Evolutionary conservation across 2,113 vertebrate species (phyloP).

Genomic region (Zootoca vivipara): DNA sequence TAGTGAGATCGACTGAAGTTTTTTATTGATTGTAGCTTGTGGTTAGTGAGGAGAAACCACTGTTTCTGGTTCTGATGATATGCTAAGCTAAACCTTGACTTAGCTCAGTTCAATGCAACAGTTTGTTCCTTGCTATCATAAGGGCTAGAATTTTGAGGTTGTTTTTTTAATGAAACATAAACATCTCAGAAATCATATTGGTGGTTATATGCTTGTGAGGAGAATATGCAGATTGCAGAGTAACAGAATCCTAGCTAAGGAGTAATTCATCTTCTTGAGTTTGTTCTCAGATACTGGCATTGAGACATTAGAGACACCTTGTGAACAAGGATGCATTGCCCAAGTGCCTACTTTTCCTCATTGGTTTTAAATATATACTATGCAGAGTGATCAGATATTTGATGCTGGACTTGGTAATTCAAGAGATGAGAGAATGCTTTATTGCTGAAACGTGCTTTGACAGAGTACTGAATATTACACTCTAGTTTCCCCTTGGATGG

Average conservation of each 20-base stretch:
- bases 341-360: not conserved
- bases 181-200: not conserved
- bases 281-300: not conserved
- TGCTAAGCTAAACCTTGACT: too few relatives aligned
- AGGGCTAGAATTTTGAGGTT: not conserved
- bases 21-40: too few relatives aligned
- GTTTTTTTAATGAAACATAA: not conserved
- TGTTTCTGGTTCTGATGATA: too few relatives aligned
- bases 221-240: not conserved
- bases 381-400: constrained; percentile 3
- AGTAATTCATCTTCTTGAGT: not conserved
- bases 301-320: not conserved
- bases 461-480: constrained; percentile 32
- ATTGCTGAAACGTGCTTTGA: constrained; percentile 26
- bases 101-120: not conserved
- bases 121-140: not conserved
- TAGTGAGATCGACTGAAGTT: too few relatives aligned
- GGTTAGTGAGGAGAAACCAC: too few relatives aligned
- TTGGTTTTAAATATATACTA: constrained; percentile 2
- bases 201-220: not conserved
- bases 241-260: not conserved
- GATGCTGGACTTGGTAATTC: not conserved
- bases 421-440: not conserved
- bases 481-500: not conserved
- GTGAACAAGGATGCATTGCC: constrained; percentile 10